A percentile compares a stretch with the other conserved stretches of the same genome.
Conservation (phyloP, 2,888 invertebrate genomes). For the Ceriagrion tenellum region DNA sequence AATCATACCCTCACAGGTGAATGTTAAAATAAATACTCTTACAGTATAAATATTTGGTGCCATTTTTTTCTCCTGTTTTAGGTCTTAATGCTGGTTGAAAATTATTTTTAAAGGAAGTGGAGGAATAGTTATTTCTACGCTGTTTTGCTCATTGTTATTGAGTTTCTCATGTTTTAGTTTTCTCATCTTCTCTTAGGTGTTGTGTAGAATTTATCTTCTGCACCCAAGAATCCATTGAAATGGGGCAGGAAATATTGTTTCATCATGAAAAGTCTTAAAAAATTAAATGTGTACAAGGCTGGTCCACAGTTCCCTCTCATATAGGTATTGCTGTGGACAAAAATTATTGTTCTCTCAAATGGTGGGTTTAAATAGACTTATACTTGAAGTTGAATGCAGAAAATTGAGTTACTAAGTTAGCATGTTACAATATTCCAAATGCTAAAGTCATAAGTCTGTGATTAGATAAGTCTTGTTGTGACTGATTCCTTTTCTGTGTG, state of each 20-base stretch:
- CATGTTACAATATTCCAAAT: neutral
- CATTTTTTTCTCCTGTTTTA: conserved; percentile 19
- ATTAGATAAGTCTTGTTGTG: conserved; percentile 13
- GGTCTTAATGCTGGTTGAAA: neutral
- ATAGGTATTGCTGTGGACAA: neutral
- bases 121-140: neutral
- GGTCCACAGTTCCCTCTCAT: neutral
- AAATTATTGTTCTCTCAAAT: neutral
- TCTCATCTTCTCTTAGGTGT: neutral
- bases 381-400: neutral
- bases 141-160: neutral
- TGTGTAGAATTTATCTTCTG: neutral
- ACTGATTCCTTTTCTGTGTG: neutral
- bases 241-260: neutral
- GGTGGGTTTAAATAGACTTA: conserved; percentile 1
- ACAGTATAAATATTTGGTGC: conserved; percentile 69
- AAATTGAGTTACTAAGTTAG: neutral
- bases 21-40: conserved; percentile 73
- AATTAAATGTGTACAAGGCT: neutral
- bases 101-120: neutral
- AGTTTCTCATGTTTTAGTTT: neutral
- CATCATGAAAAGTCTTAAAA: neutral
- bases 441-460: conserved; percentile 5
- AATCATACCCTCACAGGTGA: conserved; percentile 72
- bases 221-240: neutral